These are phyloP conservation scores for Cyprinella venusta DNA, from an alignment of 2,797 vertebrate genomes.

Conservation along the genomic window DNA sequence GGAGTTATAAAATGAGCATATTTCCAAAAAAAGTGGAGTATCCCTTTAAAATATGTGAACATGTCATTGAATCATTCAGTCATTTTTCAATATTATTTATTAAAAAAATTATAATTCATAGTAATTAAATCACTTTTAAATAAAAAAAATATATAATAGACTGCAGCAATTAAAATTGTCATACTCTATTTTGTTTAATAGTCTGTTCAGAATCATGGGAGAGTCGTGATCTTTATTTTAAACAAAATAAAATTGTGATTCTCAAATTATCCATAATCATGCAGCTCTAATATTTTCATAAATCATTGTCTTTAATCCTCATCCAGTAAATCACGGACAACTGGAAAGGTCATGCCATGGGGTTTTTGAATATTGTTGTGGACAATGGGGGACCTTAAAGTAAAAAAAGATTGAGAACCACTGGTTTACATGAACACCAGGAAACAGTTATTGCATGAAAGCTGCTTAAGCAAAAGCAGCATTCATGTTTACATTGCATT, in stretches of 20 bases:
- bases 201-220: neutral
- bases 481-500: neutral
- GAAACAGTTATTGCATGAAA: neutral
- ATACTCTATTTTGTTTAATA: neutral
- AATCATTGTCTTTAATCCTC: neutral
- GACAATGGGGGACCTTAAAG: neutral
- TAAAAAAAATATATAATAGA: too few relatives aligned
- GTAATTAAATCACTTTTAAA: too few relatives aligned
- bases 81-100: neutral
- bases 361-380: neutral
- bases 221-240: neutral
- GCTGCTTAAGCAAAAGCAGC: neutral
- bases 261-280: neutral
- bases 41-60: neutral
- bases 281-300: neutral
- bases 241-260: neutral
- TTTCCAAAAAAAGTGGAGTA: too few relatives aligned
- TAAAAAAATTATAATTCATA: too few relatives aligned
- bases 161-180: neutral
- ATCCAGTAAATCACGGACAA: slow-evolving; percentile 3
- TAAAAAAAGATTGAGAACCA: too few relatives aligned
- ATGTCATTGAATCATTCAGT: neutral
- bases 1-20: too few relatives aligned
- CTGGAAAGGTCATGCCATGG: neutral
- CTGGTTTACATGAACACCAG: neutral